A percentile compares a stretch with the other conserved stretches of the same genome.
Evolutionary conservation across 2,797 vertebrate genomes (phyloP).

Genomic region (Crenuchus spilurus): DNA sequence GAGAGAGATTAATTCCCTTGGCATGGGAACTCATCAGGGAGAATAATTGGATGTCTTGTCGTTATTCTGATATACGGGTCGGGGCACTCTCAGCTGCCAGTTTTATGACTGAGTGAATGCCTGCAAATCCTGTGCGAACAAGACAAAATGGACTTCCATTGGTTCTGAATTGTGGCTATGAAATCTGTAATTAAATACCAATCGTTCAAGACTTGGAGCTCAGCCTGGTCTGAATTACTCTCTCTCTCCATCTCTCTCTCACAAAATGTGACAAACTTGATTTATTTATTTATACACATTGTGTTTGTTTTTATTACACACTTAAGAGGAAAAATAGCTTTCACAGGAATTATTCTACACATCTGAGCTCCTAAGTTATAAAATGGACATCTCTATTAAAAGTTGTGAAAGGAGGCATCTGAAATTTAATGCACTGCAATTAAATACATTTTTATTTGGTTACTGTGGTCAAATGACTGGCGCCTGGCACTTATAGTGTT

Average conservation of each 20-base stretch:
- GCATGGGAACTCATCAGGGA: constrained; percentile 59
- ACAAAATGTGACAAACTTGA: neutral
- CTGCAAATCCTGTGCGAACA: constrained; percentile 48
- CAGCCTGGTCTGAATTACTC: constrained; percentile 2
- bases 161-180: constrained; percentile 48
- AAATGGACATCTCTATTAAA: no score
- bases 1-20: constrained; percentile 56
- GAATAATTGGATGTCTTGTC: constrained; percentile 58
- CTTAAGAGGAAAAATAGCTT: no score
- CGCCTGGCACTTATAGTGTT: no score
- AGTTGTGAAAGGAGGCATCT: no score
- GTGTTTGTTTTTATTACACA: no score
- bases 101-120: constrained; percentile 43
- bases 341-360: no score
- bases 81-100: constrained; percentile 38
- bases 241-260: constrained; percentile 4
- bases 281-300: no score
- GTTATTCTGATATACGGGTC: constrained; percentile 54
- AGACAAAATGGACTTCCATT: constrained; percentile 44
- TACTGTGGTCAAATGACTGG: no score
- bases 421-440: no score
- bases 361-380: no score
- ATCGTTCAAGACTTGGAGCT: constrained; percentile 39
- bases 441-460: no score
- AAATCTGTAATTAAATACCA: constrained; percentile 49